These are phyloP conservation scores for Euphydryas editha DNA, from an alignment of 2,888 invertebrate species.

Conservation along the genomic window DNA sequence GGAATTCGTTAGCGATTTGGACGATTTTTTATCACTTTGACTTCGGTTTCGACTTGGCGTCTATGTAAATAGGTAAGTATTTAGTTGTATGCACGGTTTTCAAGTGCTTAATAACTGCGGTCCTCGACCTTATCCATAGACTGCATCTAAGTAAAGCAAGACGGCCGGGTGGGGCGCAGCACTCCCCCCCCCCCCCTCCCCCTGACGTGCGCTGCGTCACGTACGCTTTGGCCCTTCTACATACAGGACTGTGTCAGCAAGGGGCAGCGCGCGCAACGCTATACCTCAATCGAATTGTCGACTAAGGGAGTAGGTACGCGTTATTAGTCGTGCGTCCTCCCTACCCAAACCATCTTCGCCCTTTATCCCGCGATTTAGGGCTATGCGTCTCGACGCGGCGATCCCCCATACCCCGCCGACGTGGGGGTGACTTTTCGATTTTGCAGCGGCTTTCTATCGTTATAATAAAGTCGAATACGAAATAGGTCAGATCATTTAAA, in stretches of 20 bases:
- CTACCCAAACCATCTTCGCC: slow-evolving; percentile 55
- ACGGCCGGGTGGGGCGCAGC: slow-evolving; percentile 62
- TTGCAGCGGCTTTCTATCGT: slow-evolving; percentile 45
- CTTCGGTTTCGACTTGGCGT: slow-evolving; percentile 15
- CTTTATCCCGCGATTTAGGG: slow-evolving; percentile 51
- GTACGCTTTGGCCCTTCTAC: slow-evolving; percentile 71
- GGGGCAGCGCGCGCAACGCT: slow-evolving; percentile 69
- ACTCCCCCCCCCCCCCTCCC: slow-evolving; percentile 55
- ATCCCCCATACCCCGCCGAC: slow-evolving; percentile 55
- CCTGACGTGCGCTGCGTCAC: slow-evolving; percentile 66
- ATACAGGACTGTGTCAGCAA: slow-evolving; percentile 53
- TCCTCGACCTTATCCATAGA: slow-evolving; percentile 62
- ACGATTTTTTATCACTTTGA: slow-evolving; percentile 40
- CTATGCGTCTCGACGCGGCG: slow-evolving; percentile 54
- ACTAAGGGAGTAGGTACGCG: slow-evolving; percentile 74
- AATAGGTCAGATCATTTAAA: slow-evolving; percentile 64
- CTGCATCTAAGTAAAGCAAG: slow-evolving; percentile 66
- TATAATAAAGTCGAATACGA: slow-evolving; percentile 52
- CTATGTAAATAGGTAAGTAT: slow-evolving; percentile 28
- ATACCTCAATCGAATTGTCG: slow-evolving; percentile 66
- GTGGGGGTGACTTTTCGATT: slow-evolving; percentile 50
- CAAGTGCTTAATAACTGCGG: slow-evolving; percentile 36
- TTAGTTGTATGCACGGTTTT: slow-evolving; percentile 9
- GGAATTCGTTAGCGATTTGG: slow-evolving; percentile 64
- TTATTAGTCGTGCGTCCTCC: slow-evolving; percentile 66